Evolutionary conservation across 2,888 invertebrate genomes (phyloP).

Genomic region (Ischnus inquisitorius): DNA sequence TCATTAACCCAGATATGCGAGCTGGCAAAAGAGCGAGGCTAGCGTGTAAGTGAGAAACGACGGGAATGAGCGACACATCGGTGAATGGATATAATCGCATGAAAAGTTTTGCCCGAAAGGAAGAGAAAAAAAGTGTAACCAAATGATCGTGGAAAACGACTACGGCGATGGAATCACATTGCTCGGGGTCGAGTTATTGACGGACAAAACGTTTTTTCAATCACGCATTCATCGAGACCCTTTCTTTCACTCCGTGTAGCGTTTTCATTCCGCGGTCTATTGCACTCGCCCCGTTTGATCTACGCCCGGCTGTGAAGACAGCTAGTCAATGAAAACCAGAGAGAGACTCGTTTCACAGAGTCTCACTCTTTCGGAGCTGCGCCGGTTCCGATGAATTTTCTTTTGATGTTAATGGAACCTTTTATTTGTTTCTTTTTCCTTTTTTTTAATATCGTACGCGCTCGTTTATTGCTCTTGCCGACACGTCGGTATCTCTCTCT

Average conservation of each 20-base stretch:
- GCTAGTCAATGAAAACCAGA: slow-evolving; percentile 41
- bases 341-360: slow-evolving; percentile 6
- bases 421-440: background rate
- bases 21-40: slow-evolving; percentile 55
- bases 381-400: background rate
- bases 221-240: slow-evolving; percentile 28
- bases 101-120: background rate
- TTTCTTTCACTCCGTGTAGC: slow-evolving; percentile 19
- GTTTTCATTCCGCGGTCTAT: background rate
- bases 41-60: slow-evolving; percentile 35
- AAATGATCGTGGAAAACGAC: slow-evolving; percentile 12
- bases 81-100: slow-evolving; percentile 31
- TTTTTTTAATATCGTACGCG: background rate
- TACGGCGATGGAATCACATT: slow-evolving; percentile 26
- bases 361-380: background rate
- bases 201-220: slow-evolving; percentile 51
- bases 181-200: slow-evolving; percentile 26
- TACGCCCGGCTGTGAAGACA: slow-evolving; percentile 22
- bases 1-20: slow-evolving; percentile 81
- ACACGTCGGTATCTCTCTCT: background rate
- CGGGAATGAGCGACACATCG: slow-evolving; percentile 21
- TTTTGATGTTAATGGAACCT: background rate
- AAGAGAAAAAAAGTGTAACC: background rate
- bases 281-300: slow-evolving; percentile 26
- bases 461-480: background rate